These are phyloP conservation scores for Petaurus breviceps DNA, from an alignment of 2,113 vertebrate species.

Conservation along the genomic window DNA sequence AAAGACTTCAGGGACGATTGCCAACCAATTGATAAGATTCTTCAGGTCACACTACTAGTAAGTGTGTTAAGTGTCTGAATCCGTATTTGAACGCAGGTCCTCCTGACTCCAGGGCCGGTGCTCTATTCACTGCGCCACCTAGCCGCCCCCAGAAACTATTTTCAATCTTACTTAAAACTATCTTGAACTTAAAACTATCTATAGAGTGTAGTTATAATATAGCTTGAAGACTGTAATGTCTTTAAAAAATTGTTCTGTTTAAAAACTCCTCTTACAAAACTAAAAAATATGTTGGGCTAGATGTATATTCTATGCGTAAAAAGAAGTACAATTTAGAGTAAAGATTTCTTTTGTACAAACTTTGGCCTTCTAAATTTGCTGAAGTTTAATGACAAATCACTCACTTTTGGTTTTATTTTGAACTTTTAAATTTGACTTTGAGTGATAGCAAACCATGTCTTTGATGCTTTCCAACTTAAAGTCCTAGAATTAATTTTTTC, in stretches of 20 bases:
- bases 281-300: not conserved
- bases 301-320: not conserved
- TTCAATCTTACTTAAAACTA: not conserved
- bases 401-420: not conserved
- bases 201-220: no score
- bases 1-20: not conserved
- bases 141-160: not conserved
- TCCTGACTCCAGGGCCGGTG: no score
- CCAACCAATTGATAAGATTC: not conserved
- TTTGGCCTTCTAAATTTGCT: not conserved
- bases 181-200: not conserved
- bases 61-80: no score
- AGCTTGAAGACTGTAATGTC: not conserved
- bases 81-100: no score
- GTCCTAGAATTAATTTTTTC: not conserved
- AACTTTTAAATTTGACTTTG: not conserved
- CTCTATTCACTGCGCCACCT: no score
- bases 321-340: not conserved
- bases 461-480: not conserved
- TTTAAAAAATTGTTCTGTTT: not conserved
- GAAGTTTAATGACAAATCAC: not conserved
- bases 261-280: not conserved
- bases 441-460: not conserved
- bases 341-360: not conserved
- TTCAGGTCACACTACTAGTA: not conserved